These are phyloP conservation scores for Helicoverpa zea DNA, from an alignment of 1,140 invertebrate genomes.

Conservation along the genomic window DNA sequence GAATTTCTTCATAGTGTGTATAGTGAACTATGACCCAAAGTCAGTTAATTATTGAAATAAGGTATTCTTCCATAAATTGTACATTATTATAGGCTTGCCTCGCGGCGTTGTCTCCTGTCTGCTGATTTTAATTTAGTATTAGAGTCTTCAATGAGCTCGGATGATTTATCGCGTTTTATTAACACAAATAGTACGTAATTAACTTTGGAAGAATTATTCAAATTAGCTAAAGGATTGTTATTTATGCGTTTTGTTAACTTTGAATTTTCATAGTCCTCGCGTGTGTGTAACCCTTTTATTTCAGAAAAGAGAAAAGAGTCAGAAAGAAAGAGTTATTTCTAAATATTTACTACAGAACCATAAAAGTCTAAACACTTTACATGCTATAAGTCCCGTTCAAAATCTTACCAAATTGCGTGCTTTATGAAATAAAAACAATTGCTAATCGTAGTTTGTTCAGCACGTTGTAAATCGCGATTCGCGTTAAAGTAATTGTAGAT, in stretches of 20 bases:
- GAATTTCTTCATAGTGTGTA: conserved; percentile 35
- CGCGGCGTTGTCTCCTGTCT: conserved; percentile 31
- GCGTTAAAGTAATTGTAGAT: no score
- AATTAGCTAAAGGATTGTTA: not conserved
- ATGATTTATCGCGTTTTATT: conserved; percentile 17
- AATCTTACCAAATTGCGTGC: no score
- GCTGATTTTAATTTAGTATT: conserved; percentile 37
- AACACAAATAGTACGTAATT: conserved; percentile 37
- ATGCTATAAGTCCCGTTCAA: no score
- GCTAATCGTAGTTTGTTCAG: no score
- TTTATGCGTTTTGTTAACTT: conserved; percentile 19
- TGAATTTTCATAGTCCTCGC: no score
- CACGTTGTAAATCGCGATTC: no score
- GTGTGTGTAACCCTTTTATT: no score
- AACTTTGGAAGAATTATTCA: conserved; percentile 28
- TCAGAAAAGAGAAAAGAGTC: no score
- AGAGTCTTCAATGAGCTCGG: conserved; percentile 1
- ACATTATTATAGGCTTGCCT: conserved; percentile 11
- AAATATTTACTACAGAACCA: no score
- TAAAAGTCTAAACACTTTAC: no score
- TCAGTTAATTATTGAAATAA: conserved; percentile 38
- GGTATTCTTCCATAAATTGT: conserved; percentile 41
- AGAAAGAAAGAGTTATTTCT: no score
- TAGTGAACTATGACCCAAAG: conserved; percentile 29
- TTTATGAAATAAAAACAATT: no score